These are phyloP conservation scores for Phalacrocorax aristotelis DNA, from an alignment of 2,113 vertebrate genomes.

Conservation along the genomic window DNA sequence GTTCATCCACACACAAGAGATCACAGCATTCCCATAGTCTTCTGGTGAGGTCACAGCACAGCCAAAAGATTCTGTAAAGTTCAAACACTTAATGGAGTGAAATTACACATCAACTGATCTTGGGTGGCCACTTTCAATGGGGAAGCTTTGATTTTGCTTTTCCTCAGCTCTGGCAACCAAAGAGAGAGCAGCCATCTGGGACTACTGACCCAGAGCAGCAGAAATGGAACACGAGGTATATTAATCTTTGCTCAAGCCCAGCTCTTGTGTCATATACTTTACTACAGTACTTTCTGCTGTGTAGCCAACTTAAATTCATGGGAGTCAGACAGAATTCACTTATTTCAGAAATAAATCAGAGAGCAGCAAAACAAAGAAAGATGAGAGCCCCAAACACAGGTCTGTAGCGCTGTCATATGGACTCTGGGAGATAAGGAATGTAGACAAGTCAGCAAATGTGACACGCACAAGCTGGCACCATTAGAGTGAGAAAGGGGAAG, in stretches of 20 bases:
- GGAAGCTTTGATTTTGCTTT: neutral
- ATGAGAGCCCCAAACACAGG: neutral
- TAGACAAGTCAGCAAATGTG: neutral
- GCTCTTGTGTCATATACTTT: neutral
- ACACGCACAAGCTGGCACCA: neutral
- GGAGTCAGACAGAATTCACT: neutral
- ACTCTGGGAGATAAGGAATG: neutral
- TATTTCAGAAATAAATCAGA: neutral
- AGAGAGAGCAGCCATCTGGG: neutral
- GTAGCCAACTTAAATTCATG: neutral
- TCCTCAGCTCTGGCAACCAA: neutral
- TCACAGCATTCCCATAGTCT: slow-evolving; percentile 19
- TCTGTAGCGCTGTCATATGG: neutral
- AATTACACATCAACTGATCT: neutral
- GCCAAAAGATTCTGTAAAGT: neutral
- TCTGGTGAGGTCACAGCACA: slow-evolving; percentile 30
- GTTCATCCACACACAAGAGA: neutral
- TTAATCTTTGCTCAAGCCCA: neutral
- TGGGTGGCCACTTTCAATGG: neutral
- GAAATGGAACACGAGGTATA: neutral
- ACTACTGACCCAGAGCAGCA: neutral
- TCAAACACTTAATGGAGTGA: neutral
- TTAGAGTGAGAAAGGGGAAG: neutral
- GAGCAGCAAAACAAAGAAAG: neutral
- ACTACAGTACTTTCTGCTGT: neutral